phyloP scores from a whole-genome alignment of 2,797 vertebrate genomes.

The Poecilia picta region DNA sequence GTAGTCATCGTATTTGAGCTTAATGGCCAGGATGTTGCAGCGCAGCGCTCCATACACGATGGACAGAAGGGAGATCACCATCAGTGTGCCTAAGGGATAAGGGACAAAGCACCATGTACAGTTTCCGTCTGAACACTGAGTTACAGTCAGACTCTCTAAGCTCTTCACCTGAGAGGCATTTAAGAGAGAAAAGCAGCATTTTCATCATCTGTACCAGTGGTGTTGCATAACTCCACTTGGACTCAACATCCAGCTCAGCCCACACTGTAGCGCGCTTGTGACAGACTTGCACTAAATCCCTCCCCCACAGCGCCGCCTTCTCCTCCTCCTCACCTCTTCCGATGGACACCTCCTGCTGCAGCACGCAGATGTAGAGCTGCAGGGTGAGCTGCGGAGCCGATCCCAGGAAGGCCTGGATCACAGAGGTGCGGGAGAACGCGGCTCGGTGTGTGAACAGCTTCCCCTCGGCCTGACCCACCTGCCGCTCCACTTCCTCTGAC shows the following conservation, averaged over 20 bases:
- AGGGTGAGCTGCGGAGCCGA: slow-evolving; percentile 97
- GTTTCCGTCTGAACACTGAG: slow-evolving; percentile 25
- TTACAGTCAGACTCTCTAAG: slow-evolving; percentile 37
- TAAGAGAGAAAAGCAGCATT: slow-evolving; percentile 36
- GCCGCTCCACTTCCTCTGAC: slow-evolving; percentile 92
- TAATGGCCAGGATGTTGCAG: slow-evolving; percentile 98
- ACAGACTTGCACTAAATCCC: not conserved
- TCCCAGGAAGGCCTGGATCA: slow-evolving; percentile 97
- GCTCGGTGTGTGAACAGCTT: slow-evolving; percentile 92
- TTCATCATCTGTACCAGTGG: slow-evolving; percentile 26
- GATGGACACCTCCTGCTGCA: slow-evolving; percentile 85
- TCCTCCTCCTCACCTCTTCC: slow-evolving; percentile 84
- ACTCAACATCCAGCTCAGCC: slow-evolving; percentile 62
- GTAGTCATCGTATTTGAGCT: slow-evolving; percentile 96
- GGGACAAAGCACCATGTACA: not conserved
- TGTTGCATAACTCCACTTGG: slow-evolving; percentile 65
- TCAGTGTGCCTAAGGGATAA: slow-evolving; percentile 88
- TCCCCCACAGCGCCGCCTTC: slow-evolving; percentile 4
- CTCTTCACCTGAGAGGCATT: slow-evolving; percentile 28
- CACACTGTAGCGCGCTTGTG: slow-evolving; percentile 35
- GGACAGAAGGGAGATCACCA: slow-evolving; percentile 93
- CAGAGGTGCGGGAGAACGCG: slow-evolving; percentile 94
- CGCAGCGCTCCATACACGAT: slow-evolving; percentile 96
- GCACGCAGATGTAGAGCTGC: slow-evolving; percentile 94
- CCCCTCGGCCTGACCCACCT: slow-evolving; percentile 96